Base-by-base conservation (phyloP, 2,888 invertebrate genomes). In the Euzetes globulus region DNA sequence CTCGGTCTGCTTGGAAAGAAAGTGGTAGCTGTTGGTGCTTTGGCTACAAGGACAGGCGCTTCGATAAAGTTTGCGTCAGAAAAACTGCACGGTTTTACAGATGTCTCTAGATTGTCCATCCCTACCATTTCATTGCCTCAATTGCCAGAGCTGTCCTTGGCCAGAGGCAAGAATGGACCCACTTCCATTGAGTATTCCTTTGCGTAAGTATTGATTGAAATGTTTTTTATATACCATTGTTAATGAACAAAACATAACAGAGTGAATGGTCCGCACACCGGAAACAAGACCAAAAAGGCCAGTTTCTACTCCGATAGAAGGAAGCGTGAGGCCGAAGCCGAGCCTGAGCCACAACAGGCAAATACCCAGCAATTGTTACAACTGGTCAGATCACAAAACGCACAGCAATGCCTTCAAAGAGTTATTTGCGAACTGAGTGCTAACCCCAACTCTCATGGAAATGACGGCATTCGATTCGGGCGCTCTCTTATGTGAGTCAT, bases 351-450 rank as follows among this genome's bases (percentile, higher is more conserved):
- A 19, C 5, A 60, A 19, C 58, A 5, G 3, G 25, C 25, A 25
- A 60, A 60, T 60, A 15, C 25, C 11, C 58, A 60, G 27, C 58
- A 60, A 25, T 41, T 68, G 33, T 37, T 68, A 33, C 22, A 25
- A 29, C 33, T 68, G 25, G 68, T 68, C 37, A 4, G 58, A 25
- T 60, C 58, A 2, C 58, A 60, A 60, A 60, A 60, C 25, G 58
- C 58, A 60, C 71, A 71, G 50, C 55, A 29, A 33, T 72, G 72
- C 25, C n/a, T 72, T n/a, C 37, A 55, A n/a, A 65, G 60, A 60
- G 60, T 72, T 22, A 72, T 72, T 29, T 72, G 72, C 19, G 72
- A 72, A 63, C 27, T 72, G 45, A 72, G 29, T 22, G 72, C 72
- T 25, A 72, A 72, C 52, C 55, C 55, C 9, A 72, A 72, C 33